phyloP scores from a whole-genome alignment of 2,888 invertebrate genomes.

The Caenorhabditis auriculariae region DNA sequence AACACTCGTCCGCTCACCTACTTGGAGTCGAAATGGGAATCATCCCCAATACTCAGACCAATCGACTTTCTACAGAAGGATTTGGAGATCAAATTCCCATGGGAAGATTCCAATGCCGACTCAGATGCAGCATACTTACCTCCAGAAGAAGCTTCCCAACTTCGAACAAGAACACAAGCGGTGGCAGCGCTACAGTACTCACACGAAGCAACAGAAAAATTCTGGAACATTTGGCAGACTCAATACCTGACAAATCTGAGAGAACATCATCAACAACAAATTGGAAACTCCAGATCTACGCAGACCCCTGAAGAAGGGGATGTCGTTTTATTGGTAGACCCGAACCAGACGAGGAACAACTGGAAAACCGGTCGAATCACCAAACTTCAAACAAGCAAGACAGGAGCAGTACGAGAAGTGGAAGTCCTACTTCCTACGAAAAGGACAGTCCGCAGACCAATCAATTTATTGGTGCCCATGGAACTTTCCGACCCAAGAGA shows the following conservation, averaged over 20 bases:
- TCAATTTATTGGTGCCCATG: conserved; percentile 5
- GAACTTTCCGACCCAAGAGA: neutral
- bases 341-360: conserved; percentile 5
- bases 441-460: neutral
- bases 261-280: conserved; percentile 7
- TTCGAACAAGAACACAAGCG: conserved; percentile 6
- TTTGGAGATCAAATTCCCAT: neutral
- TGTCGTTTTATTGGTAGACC: conserved; percentile 9
- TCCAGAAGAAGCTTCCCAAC: conserved; percentile 4
- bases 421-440: conserved; percentile 3
- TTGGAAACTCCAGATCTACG: conserved; percentile 1
- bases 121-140: conserved; percentile 9
- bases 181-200: conserved; percentile 10
- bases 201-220: neutral
- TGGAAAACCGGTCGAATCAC: conserved; percentile 13
- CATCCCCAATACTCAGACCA: conserved; percentile 10
- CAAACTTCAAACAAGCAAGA: neutral
- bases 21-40: conserved; percentile 5
- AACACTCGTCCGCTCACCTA: conserved; percentile 20
- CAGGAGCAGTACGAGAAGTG: conserved; percentile 12
- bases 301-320: conserved; percentile 1
- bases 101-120: neutral
- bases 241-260: conserved; percentile 12
- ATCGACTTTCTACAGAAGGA: conserved; percentile 15
- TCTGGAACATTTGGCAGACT: conserved; percentile 14